Percentiles rank a stretch among this genome's conserved stretches.
phyloP scores from a whole-genome alignment of 92 coral and sea anemone genomes.

The Pocillopora grandis region DNA sequence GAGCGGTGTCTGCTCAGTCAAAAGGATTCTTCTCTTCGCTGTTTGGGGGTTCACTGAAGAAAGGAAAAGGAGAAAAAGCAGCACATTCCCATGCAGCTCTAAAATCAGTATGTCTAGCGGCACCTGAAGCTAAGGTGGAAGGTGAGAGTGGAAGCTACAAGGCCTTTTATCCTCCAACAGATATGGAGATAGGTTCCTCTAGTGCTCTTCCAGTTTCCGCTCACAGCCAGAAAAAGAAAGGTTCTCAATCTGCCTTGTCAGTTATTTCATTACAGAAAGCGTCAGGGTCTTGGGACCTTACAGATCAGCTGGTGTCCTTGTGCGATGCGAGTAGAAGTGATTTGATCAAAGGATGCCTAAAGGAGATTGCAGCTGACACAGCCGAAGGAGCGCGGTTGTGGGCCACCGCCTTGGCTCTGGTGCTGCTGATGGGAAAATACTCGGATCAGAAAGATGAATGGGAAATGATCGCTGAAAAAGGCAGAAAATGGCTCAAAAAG shows the following conservation, averaged over 20 bases:
- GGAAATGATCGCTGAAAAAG: constrained; percentile 84
- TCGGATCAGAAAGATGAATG: constrained; percentile 69
- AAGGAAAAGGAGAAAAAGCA: no score
- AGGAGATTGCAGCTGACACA: constrained; percentile 32
- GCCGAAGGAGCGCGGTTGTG: constrained; percentile 56
- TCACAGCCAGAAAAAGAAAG: neutral
- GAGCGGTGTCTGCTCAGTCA: neutral
- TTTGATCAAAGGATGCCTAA: constrained; percentile 63
- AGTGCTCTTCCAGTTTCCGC: neutral
- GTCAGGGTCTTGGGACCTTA: constrained; percentile 82
- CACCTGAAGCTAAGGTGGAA: no score
- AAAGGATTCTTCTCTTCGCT: constrained; percentile 3
- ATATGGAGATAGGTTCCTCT: neutral
- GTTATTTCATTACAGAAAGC: constrained; percentile 79
- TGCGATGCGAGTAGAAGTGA: constrained; percentile 41
- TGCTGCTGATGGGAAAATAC: constrained; percentile 52
- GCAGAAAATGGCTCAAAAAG: constrained; percentile 71
- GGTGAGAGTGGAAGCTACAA: no score
- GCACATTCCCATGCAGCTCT: no score
- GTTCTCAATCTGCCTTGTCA: constrained; percentile 2
- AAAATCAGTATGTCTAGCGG: no score
- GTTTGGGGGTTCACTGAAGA: neutral
- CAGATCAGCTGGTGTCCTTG: constrained; percentile 57
- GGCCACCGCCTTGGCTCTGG: constrained; percentile 80
- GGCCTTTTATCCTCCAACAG: neutral